Evolutionary conservation across 2,888 invertebrate species (phyloP), one percentile per base, ranked within the genome.

Genomic region (Schizaphis graminum): DNA sequence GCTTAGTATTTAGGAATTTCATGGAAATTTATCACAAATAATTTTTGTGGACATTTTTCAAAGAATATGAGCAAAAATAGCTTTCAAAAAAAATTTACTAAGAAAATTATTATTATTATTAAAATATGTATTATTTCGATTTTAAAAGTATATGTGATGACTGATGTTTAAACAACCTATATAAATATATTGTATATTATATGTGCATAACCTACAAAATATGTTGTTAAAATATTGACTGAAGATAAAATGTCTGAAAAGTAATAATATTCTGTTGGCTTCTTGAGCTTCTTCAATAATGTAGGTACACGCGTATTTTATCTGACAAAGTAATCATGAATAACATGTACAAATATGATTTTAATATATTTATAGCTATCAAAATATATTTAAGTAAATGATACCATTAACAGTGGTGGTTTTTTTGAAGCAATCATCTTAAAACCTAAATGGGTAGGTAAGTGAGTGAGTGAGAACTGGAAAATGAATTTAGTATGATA

Each of bases 211-310:
- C 67, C 77, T 77, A 77, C 21, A 8, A 77, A 77, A 77, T 35
- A 77, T 35, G 3, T 35, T 77, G 77, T 77, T 77, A 35, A 77
- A 77, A 77, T 77, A 21, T 77, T 77, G 8, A 4, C 21, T 35
- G 77, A 77, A 35, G 35, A 77, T 77, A 35, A 77, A 35, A 77
- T 77, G 35, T 35, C 35, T 77, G 35, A 77, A 35, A 77, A 77
- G 77, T 77, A 77, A 77, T 77, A 77, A 35, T 77, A 77, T 77
- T 67, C 67, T 13, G 67, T 67, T 67, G 67, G 67, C n/a, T 67
- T 77, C 21, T 77, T 77, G 1, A 77, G 67, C n/a, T 67, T 77
- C 21, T 77, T 77, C 16, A 77, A 67, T 35, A 77, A 35, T 1
- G 16, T 35, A 84, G 0, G 16, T 35, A 85, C 44, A 24, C 4